Base-by-base conservation (phyloP, 2,113 vertebrate genomes). In the Pipa parva region DNA sequence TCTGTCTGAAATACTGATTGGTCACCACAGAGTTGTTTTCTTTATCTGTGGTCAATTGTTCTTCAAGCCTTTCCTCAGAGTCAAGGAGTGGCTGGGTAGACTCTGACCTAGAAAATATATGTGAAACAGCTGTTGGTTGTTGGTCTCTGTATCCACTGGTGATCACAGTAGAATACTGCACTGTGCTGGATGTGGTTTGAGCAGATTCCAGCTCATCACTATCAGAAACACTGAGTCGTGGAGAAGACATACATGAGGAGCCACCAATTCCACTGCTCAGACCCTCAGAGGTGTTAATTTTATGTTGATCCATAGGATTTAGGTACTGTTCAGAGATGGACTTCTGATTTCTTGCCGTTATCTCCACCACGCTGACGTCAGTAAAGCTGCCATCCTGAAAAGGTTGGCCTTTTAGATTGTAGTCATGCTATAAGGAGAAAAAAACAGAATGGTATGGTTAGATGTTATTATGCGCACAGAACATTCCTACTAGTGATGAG, bases 201-300 rank as follows among this genome's bases (percentile, higher is more conserved):
- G 86, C 82, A 0, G 90, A 85, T 77, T 96, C 95, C 0, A 88
- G 90, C 67, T 95, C 93, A 0, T 99, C 95, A 0, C 87, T 92
- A 79, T 96, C 94, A 0, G 94, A 97, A 50, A 97, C 91, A 3
- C 97, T 99, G 73, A 95, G 94, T 24, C 92, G 90, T 6, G 94
- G 96, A 2, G 97, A 96, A 1, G 97, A 98, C 94, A 97, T 93
- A 77, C 97, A 97, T 0, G 95, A 99, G 1, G 97, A 99, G 26
- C 95, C 95, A 1, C 97, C 95, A 20, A 99, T 98, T 42, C 97
- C 95, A 63, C 97, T 98, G 83, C 95, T 98, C 83, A 97, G 93
- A 56, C 97, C 97, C 76, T 96, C 95, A 0, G 95, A 92, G 42
- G 91, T 87, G 65, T 88, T 88, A 77, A 94, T 97, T 83, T 91